These are phyloP conservation scores for Nesidiocoris tenuis DNA, from an alignment of 2,888 invertebrate species.

Conservation along the genomic window DNA sequence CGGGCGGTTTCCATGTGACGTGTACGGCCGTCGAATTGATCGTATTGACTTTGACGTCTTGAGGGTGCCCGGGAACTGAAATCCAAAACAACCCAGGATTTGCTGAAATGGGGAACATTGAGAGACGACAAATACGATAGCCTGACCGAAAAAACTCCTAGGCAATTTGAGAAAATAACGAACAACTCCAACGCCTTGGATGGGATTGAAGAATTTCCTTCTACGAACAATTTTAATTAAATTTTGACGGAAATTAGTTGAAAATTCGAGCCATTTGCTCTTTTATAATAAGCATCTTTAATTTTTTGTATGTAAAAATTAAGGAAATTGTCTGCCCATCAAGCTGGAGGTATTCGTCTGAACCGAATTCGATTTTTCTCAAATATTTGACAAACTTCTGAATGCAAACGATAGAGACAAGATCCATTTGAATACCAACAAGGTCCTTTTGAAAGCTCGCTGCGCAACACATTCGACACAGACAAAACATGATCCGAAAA, in stretches of 20 bases:
- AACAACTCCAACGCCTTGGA: neutral
- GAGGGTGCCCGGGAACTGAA: conserved; percentile 94
- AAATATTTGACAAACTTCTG: too few species aligned
- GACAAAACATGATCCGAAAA: conserved; percentile 13
- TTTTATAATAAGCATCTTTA: too few species aligned
- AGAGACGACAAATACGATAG: neutral
- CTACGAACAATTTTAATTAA: neutral
- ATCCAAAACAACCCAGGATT: conserved; percentile 28
- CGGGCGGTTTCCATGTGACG: conserved; percentile 92
- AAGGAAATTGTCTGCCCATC: too few species aligned
- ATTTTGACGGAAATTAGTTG: too few species aligned
- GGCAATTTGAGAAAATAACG: neutral
- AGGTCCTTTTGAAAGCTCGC: conserved; percentile 29
- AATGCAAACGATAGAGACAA: too few species aligned
- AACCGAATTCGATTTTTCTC: too few species aligned
- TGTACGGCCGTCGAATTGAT: conserved; percentile 95
- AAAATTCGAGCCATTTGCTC: too few species aligned
- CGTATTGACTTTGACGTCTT: conserved; percentile 82
- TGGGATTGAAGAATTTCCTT: neutral
- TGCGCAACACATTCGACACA: conserved; percentile 26
- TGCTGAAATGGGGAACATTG: conserved; percentile 25
- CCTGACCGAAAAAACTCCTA: too few species aligned
- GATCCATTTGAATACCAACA: conserved; percentile 51
- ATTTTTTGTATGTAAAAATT: too few species aligned
- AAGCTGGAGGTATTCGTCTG: too few species aligned